Evolutionary conservation across 2,113 vertebrate genomes (phyloP).

Genomic region (Cacatua alba): DNA sequence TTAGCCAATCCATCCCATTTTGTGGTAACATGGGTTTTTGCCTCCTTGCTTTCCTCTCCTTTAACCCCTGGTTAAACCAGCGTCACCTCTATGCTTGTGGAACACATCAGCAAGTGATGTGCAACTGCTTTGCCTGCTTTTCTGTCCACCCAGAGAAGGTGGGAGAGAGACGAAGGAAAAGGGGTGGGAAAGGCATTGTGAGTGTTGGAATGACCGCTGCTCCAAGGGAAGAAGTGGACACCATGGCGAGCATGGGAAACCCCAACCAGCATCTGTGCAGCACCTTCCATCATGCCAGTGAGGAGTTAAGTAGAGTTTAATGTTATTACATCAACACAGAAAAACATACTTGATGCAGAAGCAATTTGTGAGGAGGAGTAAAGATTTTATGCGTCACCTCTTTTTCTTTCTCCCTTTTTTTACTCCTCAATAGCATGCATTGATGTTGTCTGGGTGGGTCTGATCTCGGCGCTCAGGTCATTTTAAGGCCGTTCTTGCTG

Average conservation of each 20-base stretch:
- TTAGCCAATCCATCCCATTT: conserved; percentile 72
- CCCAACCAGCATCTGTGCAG: background rate
- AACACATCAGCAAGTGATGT: background rate
- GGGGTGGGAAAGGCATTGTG: rapidly evolving
- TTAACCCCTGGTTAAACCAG: background rate
- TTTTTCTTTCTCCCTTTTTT: background rate
- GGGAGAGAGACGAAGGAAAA: background rate
- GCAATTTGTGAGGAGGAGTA: background rate
- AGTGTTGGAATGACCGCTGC: background rate
- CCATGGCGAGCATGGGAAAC: rapidly evolving
- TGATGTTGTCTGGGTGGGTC: background rate
- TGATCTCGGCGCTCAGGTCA: background rate
- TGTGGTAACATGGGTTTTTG: conserved; percentile 56
- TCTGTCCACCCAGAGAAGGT: background rate
- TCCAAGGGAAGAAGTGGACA: rapidly evolving
- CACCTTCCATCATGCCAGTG: background rate
- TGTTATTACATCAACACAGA: background rate
- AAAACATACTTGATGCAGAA: background rate
- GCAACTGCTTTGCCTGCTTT: background rate
- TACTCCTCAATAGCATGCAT: background rate
- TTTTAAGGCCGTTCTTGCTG: background rate
- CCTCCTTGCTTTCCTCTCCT: conserved; percentile 60
- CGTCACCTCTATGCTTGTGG: background rate
- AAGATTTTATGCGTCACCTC: background rate
- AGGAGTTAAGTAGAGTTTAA: background rate